Conservation (phyloP, 2,888 invertebrate species). For the Drosophila antonietae region DNA sequence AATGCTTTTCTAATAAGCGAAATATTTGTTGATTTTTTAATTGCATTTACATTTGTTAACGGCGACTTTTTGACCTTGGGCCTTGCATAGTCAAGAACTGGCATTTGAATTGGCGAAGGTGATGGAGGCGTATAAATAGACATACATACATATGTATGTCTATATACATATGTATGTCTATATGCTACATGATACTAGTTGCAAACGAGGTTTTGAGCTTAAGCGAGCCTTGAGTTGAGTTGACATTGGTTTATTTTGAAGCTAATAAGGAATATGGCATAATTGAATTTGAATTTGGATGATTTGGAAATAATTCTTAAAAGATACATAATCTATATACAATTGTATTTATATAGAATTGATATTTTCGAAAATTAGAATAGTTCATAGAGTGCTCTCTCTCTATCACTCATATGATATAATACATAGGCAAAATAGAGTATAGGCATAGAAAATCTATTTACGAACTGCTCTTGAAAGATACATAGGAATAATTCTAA, state of each 20-base stretch:
- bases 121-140: slow-evolving; percentile 17
- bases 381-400: neutral
- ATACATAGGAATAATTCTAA: no score
- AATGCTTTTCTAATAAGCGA: slow-evolving; percentile 77
- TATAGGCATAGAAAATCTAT: no score
- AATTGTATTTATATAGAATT: no score
- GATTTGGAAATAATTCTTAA: neutral
- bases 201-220: slow-evolving; percentile 21
- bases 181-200: slow-evolving; percentile 23
- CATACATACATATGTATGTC: neutral
- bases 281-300: neutral
- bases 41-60: slow-evolving; percentile 55
- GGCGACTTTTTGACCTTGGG: slow-evolving; percentile 61
- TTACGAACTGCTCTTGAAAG: no score
- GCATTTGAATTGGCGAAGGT: slow-evolving; percentile 47
- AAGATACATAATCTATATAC: neutral
- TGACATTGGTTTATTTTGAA: slow-evolving; percentile 12
- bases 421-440: no score
- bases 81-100: slow-evolving; percentile 44
- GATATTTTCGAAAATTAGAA: no score
- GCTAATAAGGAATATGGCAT: slow-evolving; percentile 5
- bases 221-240: slow-evolving; percentile 12
- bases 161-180: neutral
- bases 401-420: no score
- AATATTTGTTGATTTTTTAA: slow-evolving; percentile 74